phyloP scores from a whole-genome alignment of 2,888 invertebrate genomes.

The Meta bourneti region DNA sequence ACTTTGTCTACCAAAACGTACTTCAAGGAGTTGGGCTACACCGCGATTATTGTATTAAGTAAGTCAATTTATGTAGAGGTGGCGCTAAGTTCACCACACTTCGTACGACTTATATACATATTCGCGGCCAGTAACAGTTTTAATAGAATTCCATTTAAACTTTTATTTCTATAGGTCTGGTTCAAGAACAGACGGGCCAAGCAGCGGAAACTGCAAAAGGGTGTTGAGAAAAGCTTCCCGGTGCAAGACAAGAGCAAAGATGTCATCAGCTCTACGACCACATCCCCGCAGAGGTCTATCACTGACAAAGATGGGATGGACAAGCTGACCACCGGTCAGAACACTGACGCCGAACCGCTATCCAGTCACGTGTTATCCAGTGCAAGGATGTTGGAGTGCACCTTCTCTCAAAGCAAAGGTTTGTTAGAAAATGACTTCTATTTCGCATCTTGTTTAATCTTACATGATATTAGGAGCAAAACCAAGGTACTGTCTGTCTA shows the following conservation, averaged over 20 bases:
- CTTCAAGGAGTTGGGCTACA: too few relatives aligned
- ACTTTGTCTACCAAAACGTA: too few relatives aligned
- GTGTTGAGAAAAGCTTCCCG: slow-evolving; percentile 51
- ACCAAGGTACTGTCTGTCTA: neutral
- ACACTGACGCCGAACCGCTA: neutral
- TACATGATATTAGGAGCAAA: neutral
- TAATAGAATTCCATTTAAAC: too few relatives aligned
- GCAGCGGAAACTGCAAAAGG: slow-evolving; percentile 81
- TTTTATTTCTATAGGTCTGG: slow-evolving; percentile 80
- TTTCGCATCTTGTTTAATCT: neutral
- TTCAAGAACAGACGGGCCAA: slow-evolving; percentile 82
- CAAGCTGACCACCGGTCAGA: neutral
- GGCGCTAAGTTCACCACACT: too few relatives aligned
- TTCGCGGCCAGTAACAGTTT: too few relatives aligned
- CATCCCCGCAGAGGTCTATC: slow-evolving; percentile 23
- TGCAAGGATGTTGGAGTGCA: slow-evolving; percentile 33
- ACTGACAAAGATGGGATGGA: slow-evolving; percentile 35
- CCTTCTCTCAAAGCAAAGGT: slow-evolving; percentile 49
- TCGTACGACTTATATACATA: too few relatives aligned
- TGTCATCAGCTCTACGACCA: slow-evolving; percentile 61
- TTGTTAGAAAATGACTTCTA: neutral
- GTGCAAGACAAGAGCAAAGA: slow-evolving; percentile 59
- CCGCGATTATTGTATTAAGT: too few relatives aligned
- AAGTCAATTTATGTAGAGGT: too few relatives aligned
- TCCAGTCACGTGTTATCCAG: neutral